These are phyloP conservation scores for Tachysurus fulvidraco DNA, from an alignment of 2,113 vertebrate genomes.

Conservation along the genomic window DNA sequence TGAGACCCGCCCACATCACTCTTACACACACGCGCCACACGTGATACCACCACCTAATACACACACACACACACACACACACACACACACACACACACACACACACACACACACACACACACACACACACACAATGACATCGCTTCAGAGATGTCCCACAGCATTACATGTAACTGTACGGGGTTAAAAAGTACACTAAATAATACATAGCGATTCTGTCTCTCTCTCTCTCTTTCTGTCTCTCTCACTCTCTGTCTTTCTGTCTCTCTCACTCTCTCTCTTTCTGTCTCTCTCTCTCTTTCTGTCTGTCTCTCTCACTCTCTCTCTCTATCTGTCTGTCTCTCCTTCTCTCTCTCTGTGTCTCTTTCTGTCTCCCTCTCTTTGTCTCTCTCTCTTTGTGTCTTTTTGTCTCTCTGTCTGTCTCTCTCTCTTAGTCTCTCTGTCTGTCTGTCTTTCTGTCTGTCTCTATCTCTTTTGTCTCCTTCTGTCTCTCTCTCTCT, in stretches of 20 bases:
- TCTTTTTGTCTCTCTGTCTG: constrained; percentile 81
- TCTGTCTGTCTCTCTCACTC: background rate
- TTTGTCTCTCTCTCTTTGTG: background rate
- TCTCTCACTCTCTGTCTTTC: too few relatives aligned
- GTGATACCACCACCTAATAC: constrained; percentile 86
- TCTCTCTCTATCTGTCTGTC: constrained; percentile 81
- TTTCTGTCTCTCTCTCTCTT: background rate
- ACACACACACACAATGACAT: constrained; percentile 1
- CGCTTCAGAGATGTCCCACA: background rate
- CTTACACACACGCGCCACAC: constrained; percentile 93
- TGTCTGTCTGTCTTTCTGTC: constrained; percentile 74
- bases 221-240: background rate
- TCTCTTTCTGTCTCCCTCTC: constrained; percentile 76
- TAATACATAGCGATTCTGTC: too few relatives aligned
- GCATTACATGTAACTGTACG: background rate
- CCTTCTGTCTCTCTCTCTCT: background rate
- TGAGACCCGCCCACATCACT: constrained; percentile 90
- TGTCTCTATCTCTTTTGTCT: too few relatives aligned
- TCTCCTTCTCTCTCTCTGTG: background rate
- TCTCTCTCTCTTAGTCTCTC: constrained; percentile 57
- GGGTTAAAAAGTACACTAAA: background rate
- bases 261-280: background rate
- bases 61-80: constrained; percentile 11
- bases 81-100: constrained; percentile 20
- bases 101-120: constrained; percentile 3